Evolutionary conservation across 2,888 invertebrate genomes (phyloP).

Genomic region (Caenorhabditis japonica): DNA sequence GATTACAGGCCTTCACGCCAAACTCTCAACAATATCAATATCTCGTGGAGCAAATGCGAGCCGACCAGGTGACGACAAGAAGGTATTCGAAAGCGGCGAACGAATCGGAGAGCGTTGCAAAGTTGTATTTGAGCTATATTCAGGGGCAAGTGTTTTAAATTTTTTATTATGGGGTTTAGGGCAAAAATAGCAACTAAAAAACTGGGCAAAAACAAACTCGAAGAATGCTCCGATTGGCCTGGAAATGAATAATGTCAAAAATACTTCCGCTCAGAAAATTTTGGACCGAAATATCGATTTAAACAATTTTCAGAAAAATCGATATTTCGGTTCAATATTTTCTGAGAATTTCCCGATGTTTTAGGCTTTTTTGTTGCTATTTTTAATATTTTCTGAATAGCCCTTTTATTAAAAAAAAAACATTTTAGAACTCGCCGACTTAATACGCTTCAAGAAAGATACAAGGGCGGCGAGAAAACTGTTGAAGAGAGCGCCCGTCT

Average conservation of each 20-base stretch:
- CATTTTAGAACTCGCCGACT: constrained; percentile 62
- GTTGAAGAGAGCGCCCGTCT: constrained; percentile 72
- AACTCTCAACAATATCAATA: constrained; percentile 63
- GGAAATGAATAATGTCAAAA: not conserved
- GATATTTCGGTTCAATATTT: too few relatives aligned
- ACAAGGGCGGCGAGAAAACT: constrained; percentile 69
- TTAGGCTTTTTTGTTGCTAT: too few relatives aligned
- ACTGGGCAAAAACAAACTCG: not conserved
- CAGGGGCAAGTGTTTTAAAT: constrained; percentile 57
- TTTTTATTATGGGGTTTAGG: too few relatives aligned
- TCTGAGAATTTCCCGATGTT: too few relatives aligned
- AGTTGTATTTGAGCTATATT: constrained; percentile 70
- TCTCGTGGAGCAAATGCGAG: constrained; percentile 63
- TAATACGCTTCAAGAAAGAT: constrained; percentile 65
- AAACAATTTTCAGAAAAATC: too few relatives aligned
- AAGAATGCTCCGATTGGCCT: not conserved
- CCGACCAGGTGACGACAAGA: constrained; percentile 64
- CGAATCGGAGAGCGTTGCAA: constrained; percentile 69
- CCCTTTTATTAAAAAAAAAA: too few relatives aligned
- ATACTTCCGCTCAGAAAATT: too few relatives aligned
- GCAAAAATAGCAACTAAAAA: constrained; percentile 2
- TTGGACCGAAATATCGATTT: too few relatives aligned
- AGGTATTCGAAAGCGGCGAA: constrained; percentile 66
- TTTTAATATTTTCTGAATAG: too few relatives aligned
- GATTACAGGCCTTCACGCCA: constrained; percentile 55